These are phyloP conservation scores for Alauda arvensis DNA, from an alignment of 2,797 vertebrate genomes.

Conservation along the genomic window DNA sequence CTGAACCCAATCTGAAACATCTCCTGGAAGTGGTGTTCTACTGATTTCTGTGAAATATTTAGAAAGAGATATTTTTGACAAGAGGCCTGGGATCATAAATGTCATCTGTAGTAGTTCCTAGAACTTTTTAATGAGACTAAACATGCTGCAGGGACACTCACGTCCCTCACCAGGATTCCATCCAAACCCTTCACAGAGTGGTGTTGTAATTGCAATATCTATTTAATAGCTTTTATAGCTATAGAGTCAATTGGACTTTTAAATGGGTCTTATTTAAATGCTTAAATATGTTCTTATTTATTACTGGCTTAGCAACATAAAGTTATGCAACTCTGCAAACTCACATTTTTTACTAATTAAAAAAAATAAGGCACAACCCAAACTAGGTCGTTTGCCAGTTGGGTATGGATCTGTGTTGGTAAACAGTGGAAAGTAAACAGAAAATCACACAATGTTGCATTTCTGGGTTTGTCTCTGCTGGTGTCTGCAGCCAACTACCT, in stretches of 20 bases:
- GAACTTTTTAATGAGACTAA: neutral
- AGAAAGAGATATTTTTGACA: neutral
- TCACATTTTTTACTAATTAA: neutral
- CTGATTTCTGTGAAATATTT: conserved; percentile 19
- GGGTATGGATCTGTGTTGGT: neutral
- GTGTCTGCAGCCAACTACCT: conserved; percentile 17
- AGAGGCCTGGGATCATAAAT: neutral
- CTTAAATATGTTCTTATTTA: neutral
- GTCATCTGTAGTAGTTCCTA: conserved; percentile 1
- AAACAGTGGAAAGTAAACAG: conserved; percentile 27
- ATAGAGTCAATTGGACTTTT: neutral
- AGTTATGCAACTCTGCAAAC: neutral
- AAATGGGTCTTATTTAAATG: neutral
- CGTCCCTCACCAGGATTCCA: neutral
- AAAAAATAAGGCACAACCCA: accelerated
- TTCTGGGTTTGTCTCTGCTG: neutral
- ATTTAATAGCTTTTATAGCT: neutral
- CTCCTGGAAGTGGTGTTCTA: neutral
- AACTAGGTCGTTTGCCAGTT: neutral
- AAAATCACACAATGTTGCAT: neutral
- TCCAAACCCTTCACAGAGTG: neutral
- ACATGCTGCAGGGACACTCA: neutral
- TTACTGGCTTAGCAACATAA: neutral
- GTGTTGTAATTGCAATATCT: neutral
- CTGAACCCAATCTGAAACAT: neutral